Conservation (phyloP, 2,113 vertebrate species). For the Chrysochloris asiatica region DNA sequence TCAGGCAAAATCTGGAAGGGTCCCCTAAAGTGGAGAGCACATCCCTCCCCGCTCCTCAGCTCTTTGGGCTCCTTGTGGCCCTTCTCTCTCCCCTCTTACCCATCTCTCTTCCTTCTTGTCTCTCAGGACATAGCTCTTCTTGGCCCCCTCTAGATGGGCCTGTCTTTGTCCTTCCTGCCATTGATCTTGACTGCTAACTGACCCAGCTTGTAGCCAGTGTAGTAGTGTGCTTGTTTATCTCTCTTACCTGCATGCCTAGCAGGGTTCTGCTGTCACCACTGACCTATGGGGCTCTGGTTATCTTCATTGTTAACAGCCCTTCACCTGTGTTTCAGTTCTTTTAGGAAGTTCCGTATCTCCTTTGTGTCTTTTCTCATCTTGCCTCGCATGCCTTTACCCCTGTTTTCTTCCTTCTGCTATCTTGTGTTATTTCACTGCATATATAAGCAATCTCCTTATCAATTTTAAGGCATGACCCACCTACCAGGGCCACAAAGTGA, state of each 20-base stretch:
- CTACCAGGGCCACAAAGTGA: neutral
- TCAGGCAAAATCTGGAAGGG: neutral
- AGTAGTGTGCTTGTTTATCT: too few relatives aligned
- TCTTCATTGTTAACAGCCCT: neutral
- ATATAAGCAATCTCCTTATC: neutral
- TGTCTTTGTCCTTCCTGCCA: too few relatives aligned
- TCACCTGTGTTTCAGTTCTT: neutral
- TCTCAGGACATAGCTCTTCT: neutral
- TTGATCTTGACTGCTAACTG: too few relatives aligned
- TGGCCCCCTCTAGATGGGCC: too few relatives aligned
- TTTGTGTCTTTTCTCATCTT: neutral
- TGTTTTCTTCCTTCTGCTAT: neutral
- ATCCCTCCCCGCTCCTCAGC: neutral
- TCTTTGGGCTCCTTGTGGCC: neutral
- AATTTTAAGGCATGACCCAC: neutral
- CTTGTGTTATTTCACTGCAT: neutral
- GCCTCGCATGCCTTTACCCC: neutral
- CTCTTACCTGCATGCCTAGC: too few relatives aligned
- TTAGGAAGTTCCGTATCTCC: neutral
- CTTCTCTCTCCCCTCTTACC: neutral
- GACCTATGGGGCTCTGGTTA: neutral
- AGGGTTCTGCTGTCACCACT: too few relatives aligned
- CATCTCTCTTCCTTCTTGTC: neutral
- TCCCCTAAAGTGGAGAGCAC: neutral
- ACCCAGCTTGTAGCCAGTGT: too few relatives aligned